Evolutionary conservation across 2,888 invertebrate genomes (phyloP).

Genomic region (Netelia melanura): DNA sequence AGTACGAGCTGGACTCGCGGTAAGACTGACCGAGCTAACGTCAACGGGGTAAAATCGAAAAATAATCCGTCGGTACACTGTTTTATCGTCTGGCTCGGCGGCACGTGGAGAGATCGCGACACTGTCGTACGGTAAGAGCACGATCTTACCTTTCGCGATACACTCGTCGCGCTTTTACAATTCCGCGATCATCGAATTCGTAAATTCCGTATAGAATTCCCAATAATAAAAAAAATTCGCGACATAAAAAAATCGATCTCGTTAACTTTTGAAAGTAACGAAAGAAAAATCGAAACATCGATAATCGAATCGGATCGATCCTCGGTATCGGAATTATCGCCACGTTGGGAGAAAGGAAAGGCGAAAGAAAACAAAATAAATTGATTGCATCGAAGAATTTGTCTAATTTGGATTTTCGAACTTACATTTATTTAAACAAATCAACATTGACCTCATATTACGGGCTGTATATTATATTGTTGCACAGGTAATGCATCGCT

Average conservation of each 20-base stretch:
- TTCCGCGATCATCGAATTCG: no score
- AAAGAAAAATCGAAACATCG: not conserved
- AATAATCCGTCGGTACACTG: not conserved
- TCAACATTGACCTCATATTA: conserved; percentile 85
- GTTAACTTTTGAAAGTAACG: no score
- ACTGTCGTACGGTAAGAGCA: not conserved
- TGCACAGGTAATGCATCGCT: conserved; percentile 83
- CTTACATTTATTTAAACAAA: conserved; percentile 85
- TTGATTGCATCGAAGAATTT: not conserved
- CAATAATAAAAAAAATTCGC: no score
- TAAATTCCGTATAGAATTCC: no score
- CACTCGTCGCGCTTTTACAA: not conserved
- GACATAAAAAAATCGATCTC: no score
- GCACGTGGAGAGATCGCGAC: not conserved
- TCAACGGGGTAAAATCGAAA: not conserved
- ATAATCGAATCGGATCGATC: not conserved
- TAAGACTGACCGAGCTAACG: not conserved
- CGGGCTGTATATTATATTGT: conserved; percentile 83
- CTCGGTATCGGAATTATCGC: not conserved
- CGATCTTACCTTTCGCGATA: not conserved
- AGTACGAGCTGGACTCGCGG: not conserved
- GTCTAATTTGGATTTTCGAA: conserved; percentile 80
- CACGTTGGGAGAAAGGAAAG: not conserved
- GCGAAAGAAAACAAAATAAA: not conserved
- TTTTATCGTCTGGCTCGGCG: no score